Conservation (phyloP, 2,797 vertebrate species). For the Crenichthys baileyi region DNA sequence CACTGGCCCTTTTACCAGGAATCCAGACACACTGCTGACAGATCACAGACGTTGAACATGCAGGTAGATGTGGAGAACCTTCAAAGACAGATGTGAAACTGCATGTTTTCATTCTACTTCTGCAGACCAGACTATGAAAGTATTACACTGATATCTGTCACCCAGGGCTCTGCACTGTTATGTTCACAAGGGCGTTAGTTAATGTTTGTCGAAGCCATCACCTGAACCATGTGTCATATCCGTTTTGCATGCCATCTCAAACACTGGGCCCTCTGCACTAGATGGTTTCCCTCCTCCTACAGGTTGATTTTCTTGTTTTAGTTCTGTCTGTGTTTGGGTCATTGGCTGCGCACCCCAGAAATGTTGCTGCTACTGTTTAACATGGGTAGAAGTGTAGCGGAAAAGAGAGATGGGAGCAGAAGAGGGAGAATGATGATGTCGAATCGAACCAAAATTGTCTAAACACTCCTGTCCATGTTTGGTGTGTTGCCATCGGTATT, state of each 20-base stretch:
- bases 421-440: conserved; percentile 47
- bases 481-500: conserved; percentile 73
- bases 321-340: conserved; percentile 19
- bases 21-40: conserved; percentile 22
- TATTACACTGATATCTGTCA: conserved; percentile 66
- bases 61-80: conserved; percentile 38
- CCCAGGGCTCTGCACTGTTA: conserved; percentile 71
- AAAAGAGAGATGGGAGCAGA: conserved; percentile 6
- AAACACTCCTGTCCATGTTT: conserved; percentile 70
- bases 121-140: conserved; percentile 60
- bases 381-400: conserved; percentile 42
- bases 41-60: conserved; percentile 23
- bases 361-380: conserved; percentile 74
- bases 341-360: conserved; percentile 59
- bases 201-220: conserved; percentile 38
- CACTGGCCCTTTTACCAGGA: conserved; percentile 48
- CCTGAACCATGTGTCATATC: conserved; percentile 51
- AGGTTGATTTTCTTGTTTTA: conserved; percentile 6
- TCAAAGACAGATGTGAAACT: conserved; percentile 47
- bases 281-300: conserved; percentile 26
- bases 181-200: conserved; percentile 54
- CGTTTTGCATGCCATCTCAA: conserved; percentile 70
- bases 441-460: conserved; percentile 71
- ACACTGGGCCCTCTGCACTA: conserved; percentile 74
- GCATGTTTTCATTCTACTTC: conserved; percentile 56